A percentile compares a stretch with the other conserved stretches of the same genome.
Conservation (phyloP, 2,888 invertebrate genomes). For the Spatulosminthurus flaviceps region DNA sequence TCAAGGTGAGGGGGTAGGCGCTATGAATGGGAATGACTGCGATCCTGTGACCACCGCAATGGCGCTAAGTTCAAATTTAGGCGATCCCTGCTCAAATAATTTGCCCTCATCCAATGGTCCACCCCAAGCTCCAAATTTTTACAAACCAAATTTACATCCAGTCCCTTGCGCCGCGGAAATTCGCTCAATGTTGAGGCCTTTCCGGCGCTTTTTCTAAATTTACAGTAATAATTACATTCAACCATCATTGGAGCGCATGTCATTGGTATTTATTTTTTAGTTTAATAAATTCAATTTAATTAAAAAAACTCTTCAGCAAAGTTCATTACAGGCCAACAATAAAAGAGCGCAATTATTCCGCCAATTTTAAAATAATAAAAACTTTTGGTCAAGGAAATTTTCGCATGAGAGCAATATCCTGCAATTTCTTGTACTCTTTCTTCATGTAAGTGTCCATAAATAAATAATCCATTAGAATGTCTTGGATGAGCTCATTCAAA, state of each 20-base stretch:
- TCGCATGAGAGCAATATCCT: slow-evolving; percentile 42
- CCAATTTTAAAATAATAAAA: no score
- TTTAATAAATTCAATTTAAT: no score
- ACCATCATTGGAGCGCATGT: no score
- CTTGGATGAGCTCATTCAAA: slow-evolving; percentile 79
- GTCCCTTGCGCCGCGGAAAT: background rate
- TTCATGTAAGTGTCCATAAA: slow-evolving; percentile 83
- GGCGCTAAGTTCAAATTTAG: no score
- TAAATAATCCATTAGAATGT: slow-evolving; percentile 81
- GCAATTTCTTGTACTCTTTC: slow-evolving; percentile 66
- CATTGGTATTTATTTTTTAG: no score
- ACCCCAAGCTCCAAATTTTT: background rate
- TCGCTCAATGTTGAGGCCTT: background rate
- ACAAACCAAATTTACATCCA: background rate
- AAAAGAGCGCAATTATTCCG: no score
- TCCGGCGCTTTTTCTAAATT: background rate
- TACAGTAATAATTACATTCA: no score
- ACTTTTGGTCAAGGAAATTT: background rate
- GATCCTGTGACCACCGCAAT: background rate
- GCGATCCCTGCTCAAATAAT: no score
- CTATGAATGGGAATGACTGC: background rate
- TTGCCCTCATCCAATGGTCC: no score
- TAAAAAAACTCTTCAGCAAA: no score
- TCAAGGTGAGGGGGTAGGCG: background rate
- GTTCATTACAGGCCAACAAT: no score